These are phyloP conservation scores for Lycaena phlaeas DNA, from an alignment of 2,888 invertebrate genomes.

Conservation along the genomic window DNA sequence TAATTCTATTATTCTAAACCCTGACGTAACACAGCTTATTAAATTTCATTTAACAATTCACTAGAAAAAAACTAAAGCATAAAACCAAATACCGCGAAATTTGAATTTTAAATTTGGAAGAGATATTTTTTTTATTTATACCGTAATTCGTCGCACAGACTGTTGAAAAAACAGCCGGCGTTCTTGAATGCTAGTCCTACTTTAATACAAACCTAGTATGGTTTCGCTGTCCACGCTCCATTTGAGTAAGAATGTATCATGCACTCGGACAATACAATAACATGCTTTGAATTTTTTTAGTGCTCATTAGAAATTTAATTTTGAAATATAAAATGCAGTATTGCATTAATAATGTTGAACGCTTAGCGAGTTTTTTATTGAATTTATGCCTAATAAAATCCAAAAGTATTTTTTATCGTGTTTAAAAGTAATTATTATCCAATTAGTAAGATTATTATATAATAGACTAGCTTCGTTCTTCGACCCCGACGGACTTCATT, in stretches of 20 bases:
- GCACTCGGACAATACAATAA: constrained; percentile 25
- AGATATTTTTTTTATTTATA: constrained; percentile 14
- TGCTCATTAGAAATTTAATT: constrained; percentile 3
- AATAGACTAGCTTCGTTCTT: too few relatives aligned
- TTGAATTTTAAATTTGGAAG: constrained; percentile 11
- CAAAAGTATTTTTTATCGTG: too few relatives aligned
- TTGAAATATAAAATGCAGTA: not conserved
- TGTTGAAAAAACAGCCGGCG: constrained; percentile 45
- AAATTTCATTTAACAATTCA: not conserved
- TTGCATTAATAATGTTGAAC: too few relatives aligned
- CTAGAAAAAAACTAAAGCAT: not conserved
- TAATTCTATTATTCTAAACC: constrained; percentile 62
- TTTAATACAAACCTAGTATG: constrained; percentile 43
- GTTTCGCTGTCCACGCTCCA: constrained; percentile 55
- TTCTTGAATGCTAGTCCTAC: constrained; percentile 45
- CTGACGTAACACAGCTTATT: constrained; percentile 19
- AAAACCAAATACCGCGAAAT: constrained; percentile 1
- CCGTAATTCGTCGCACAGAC: constrained; percentile 16
- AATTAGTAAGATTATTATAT: too few relatives aligned
- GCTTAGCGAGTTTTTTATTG: too few relatives aligned
- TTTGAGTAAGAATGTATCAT: constrained; percentile 64
- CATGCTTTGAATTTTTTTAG: constrained; percentile 5
- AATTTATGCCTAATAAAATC: too few relatives aligned
- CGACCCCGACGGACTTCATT: too few relatives aligned
- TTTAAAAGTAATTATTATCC: too few relatives aligned